Conservation (phyloP, 1,140 invertebrate species). For the Drosophila mayri region DNA sequence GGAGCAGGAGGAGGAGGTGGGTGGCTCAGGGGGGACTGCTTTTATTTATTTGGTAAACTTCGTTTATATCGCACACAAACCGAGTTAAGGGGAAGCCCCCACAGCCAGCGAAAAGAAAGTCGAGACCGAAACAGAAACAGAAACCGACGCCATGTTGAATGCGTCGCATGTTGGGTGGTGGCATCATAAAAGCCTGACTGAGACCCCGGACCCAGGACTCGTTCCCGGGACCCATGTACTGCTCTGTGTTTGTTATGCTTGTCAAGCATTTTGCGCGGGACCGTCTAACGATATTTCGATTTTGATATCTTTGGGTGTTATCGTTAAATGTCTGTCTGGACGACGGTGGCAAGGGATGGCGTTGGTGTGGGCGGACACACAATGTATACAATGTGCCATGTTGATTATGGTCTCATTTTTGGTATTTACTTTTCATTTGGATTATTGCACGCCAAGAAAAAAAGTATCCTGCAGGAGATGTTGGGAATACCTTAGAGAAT, state of each 20-base stretch:
- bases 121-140: slow-evolving; percentile 56
- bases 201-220: slow-evolving; percentile 27
- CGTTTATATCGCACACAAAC: slow-evolving; percentile 71
- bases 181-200: slow-evolving; percentile 61
- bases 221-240: slow-evolving; percentile 56
- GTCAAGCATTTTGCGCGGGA: slow-evolving; percentile 78
- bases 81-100: slow-evolving; percentile 23
- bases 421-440: slow-evolving; percentile 77
- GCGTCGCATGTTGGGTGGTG: slow-evolving; percentile 43
- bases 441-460: slow-evolving; percentile 34
- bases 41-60: slow-evolving; percentile 80
- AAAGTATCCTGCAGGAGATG: not conserved
- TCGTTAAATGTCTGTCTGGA: slow-evolving; percentile 77
- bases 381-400: slow-evolving; percentile 57
- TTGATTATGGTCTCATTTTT: slow-evolving; percentile 78
- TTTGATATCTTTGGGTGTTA: slow-evolving; percentile 83
- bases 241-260: slow-evolving; percentile 81
- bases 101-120: slow-evolving; percentile 27
- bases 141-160: slow-evolving; percentile 73
- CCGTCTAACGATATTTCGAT: slow-evolving; percentile 76
- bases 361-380: not conserved
- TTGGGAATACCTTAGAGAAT: too few relatives aligned
- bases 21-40: slow-evolving; percentile 18
- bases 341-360: not conserved
- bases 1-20: not conserved